Percentiles rank a stretch among this genome's conserved stretches.
phyloP scores from a whole-genome alignment of 2,113 vertebrate genomes.

The Engraulis encrasicolus region DNA sequence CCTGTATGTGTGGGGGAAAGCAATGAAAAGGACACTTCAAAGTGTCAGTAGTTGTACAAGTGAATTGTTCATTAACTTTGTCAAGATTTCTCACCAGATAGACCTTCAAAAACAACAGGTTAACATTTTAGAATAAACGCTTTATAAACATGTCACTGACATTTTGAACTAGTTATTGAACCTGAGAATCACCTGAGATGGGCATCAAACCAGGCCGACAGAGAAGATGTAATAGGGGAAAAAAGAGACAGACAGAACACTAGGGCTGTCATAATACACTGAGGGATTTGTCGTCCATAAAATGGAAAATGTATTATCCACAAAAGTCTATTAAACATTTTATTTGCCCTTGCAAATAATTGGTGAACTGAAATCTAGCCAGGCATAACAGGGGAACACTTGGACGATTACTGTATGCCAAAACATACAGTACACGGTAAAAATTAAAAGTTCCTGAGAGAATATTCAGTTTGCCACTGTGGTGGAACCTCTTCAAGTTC shows the following conservation, averaged over 20 bases:
- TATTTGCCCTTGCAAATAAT: neutral
- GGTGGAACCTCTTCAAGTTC: too few species aligned
- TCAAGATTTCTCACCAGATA: too few species aligned
- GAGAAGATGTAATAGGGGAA: neutral
- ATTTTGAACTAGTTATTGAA: too few species aligned
- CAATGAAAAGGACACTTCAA: neutral
- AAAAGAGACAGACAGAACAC: neutral
- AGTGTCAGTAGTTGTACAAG: too few species aligned
- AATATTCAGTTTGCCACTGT: too few species aligned
- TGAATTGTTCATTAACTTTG: too few species aligned
- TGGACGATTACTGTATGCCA: neutral
- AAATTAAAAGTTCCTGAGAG: too few species aligned
- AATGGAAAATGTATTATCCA: conserved; percentile 6
- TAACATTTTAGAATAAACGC: too few species aligned
- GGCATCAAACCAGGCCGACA: too few species aligned
- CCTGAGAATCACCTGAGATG: too few species aligned
- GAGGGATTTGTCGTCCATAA: neutral
- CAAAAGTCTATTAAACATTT: neutral
- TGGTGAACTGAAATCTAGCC: neutral
- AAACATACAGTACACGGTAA: neutral
- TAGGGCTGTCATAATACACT: neutral
- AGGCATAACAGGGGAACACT: neutral
- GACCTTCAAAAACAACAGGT: too few species aligned
- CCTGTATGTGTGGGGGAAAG: neutral
- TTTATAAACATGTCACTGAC: too few species aligned